Conservation (phyloP, 2,113 vertebrate genomes). For the Brachyhypopomus occidentalis region DNA sequence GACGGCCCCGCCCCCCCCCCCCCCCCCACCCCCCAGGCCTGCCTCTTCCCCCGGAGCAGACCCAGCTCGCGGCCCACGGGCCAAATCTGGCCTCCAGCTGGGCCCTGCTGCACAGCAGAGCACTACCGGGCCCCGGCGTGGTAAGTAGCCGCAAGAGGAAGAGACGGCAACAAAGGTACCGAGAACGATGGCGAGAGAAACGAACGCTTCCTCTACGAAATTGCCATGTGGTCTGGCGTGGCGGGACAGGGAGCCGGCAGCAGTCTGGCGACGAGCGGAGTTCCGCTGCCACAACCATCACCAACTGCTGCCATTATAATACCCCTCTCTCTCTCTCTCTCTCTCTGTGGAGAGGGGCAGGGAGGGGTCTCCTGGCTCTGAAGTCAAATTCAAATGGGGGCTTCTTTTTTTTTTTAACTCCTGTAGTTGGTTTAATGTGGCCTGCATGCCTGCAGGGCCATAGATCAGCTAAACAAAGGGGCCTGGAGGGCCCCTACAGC, state of each 20-base stretch:
- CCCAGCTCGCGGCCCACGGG: conserved; percentile 49
- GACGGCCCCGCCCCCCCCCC: conserved; percentile 44
- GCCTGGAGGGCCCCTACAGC: conserved; percentile 62
- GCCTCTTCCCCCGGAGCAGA: conserved; percentile 56
- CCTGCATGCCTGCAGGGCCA: conserved; percentile 67
- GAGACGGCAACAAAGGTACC: conserved; percentile 43
- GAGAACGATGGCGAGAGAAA: conserved; percentile 25
- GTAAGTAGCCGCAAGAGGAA: conserved; percentile 43
- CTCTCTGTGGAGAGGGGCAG: conserved; percentile 43
- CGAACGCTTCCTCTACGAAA: conserved; percentile 63
- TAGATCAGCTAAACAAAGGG: conserved; percentile 57
- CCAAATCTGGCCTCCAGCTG: conserved; percentile 75
- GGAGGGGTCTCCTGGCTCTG: conserved; percentile 54
- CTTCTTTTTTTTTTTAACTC: conserved; percentile 65
- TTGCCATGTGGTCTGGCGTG: conserved; percentile 69
- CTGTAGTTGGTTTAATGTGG: conserved; percentile 61
- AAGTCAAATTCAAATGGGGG: conserved; percentile 71
- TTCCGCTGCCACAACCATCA: conserved; percentile 14
- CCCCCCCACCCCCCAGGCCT: conserved; percentile 58
- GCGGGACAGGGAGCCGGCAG: conserved; percentile 56
- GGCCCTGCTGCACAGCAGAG: conserved; percentile 60
- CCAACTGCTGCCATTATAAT: conserved; percentile 18
- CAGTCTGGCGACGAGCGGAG: conserved; percentile 46
- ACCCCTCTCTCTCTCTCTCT: conserved; percentile 22
- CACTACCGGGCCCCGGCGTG: conserved; percentile 26